Evolutionary conservation across 1,140 invertebrate genomes (phyloP), one percentile per base, ranked within the genome.

Genomic region (Linepithema humile): DNA sequence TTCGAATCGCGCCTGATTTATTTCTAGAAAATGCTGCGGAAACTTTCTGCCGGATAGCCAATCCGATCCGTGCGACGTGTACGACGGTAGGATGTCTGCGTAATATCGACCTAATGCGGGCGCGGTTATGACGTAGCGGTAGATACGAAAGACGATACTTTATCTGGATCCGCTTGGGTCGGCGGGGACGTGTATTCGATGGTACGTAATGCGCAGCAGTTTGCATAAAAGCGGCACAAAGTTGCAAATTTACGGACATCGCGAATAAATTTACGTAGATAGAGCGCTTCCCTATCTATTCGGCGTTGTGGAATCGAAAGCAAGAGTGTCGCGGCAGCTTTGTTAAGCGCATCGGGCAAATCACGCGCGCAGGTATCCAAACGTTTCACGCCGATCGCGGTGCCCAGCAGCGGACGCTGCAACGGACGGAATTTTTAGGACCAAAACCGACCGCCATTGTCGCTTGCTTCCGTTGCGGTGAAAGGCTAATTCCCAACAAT

Each of bases 111-210:
- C 23, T 40, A 53, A 43, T 15, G 26, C 75, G 48, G 64, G 64
- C 35, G 75, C 48, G 75, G 75, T 70, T 80, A 57, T 69, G 64
- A 69, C 35, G 48, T n/a, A n/a, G n/a, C 32, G 17, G 43, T 20
- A 55, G 64, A 64, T 48, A 48, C 57, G 73, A 57, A 80, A 48
- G 64, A 80, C 75, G 64, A 57, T 43, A 70, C 26, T 70, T 80
- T 55, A 80, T 80, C 64, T 40, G 48, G 35, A 69, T 40, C 15
- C 48, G 17, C 35, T 15, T 23, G 17, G 43, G 1, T 80, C 65
- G 48, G 5, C 26, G 62, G 75, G 35, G 32, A 48, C 15, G 20
- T 9, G 26, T 38, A 17, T 40, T 55, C 26, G 75, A 55, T 7
- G 26, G 38, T 9, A 43, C 12, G n/a, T 32, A 70, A 70, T 55